Evolutionary conservation across 2,888 invertebrate genomes (phyloP), one percentile per base, ranked within the genome.

Genomic region (Drosophila nr. perissopoda): DNA sequence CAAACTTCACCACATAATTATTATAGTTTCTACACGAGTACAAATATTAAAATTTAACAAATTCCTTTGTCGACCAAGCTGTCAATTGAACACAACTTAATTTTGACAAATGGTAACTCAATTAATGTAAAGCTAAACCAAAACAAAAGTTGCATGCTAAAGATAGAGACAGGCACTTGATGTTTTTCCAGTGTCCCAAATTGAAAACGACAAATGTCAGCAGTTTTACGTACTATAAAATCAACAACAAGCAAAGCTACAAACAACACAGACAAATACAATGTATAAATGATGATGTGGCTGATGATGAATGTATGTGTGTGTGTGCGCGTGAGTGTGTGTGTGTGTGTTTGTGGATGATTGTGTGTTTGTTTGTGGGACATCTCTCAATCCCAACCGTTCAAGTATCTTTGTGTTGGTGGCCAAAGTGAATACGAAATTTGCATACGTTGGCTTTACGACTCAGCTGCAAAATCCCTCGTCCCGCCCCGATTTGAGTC

Each of bases 201-300:
- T 89, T 87, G 71, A 74, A 79, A 87, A 87, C 84, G 77, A 87
- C 86, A 87, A 87, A 89, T 82, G 89, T 87, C 84, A 87, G 86
- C 87, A 86, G 76, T 82, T 89, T 87, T 77, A 76, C 87, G 78
- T 73, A 61, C 67, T 80, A 80, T 74, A 79, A 82, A 77, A 57
- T 53, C 59, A 60, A 59, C 38, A 33, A 46, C 68, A 61, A 46
- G 46, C 46, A 46, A 25, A 54, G 51, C 59, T 57, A 56, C 38
- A 33, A 61, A 70, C 67, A 73, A 48, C 82, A 61, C 74, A 77
- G 83, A 81, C 86, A 85, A 83, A 83, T 85, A 88, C 88, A 85
- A 85, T 85, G 88, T 86, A 83, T 85, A 85, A 85, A 85, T 85
- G 88, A 85, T 88, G 84, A 85, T 88, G 85, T 81, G 82, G 85